Base-by-base conservation (phyloP, 2,888 invertebrate genomes). In the Athrips mouffetella region DNA sequence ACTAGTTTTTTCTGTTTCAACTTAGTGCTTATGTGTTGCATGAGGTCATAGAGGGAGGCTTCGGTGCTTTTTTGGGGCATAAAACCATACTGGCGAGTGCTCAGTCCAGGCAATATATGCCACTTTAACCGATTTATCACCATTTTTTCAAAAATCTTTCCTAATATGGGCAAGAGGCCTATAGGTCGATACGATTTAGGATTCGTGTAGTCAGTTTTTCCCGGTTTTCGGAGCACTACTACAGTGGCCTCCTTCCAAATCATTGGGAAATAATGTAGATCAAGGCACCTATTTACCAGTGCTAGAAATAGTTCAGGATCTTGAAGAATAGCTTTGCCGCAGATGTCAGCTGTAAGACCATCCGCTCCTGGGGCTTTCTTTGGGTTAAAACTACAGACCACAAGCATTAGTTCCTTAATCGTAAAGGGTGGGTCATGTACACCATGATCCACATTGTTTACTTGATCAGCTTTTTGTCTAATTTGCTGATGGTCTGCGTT, bases 381-480 rank as follows among this genome's bases (percentile, higher is more conserved):
- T 1, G 42, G 42, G 29, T 42, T 42, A 13, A 42, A 42, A 1
- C 29, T 29, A 1, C 4, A 2, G 10, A 16, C 4, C 3, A 29
- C 27, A 7, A 2, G 10, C 6, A 16, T 27, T 4, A 42, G 6
- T 16, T 42, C 42, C 1, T 6, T 1, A 1, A 27, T 1, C 1
- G 42, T 42, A 18, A 42, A 42, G 16, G 42, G 29, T 1, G 29
- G 42, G 7, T 42, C 42, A 16, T 29, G n/a, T n/a, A n/a, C 42
- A 27, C 18, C 20, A 2, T 42, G 29, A n/a, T n/a, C n/a, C 7
- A 23, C 5, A 2, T 21, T 18, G n/a, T 29, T 29, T n/a, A 27
- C 29, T 10, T 15, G 1, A 3, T 29, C 29, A 1, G 29, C 42
- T 16, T 18, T 29, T 2, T 2, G 1, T 29, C 42, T 42, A 2